phyloP scores from a whole-genome alignment of 2,888 invertebrate genomes.

The Eristalis pertinax region DNA sequence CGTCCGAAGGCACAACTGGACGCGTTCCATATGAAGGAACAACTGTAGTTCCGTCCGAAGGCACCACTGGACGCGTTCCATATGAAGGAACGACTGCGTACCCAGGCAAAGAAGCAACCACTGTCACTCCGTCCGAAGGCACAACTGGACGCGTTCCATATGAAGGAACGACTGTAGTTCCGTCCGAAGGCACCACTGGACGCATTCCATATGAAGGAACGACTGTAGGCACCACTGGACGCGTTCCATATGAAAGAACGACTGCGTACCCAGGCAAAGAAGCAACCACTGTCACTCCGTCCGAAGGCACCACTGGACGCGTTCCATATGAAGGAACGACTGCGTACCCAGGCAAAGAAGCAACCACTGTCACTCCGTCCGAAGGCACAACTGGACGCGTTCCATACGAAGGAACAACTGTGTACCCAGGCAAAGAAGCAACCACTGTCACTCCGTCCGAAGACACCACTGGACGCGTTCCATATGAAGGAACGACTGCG shows the following conservation, averaged over 20 bases:
- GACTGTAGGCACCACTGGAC: background rate
- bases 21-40: background rate
- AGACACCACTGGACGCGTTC: background rate
- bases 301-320: background rate
- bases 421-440: too few relatives aligned
- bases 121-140: background rate
- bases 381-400: background rate
- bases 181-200: background rate
- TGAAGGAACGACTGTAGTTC: background rate
- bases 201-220: background rate
- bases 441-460: background rate
- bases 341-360: background rate
- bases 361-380: background rate
- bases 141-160: background rate
- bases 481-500: background rate
- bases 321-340: background rate
- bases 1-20: background rate
- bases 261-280: background rate
- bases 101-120: background rate
- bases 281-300: background rate
- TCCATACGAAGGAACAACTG: background rate
- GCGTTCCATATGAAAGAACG: background rate
- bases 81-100: background rate
- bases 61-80: background rate
- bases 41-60: background rate